These are phyloP conservation scores for Acomys russatus DNA, from an alignment of 2,797 vertebrate species.

Conservation along the genomic window DNA sequence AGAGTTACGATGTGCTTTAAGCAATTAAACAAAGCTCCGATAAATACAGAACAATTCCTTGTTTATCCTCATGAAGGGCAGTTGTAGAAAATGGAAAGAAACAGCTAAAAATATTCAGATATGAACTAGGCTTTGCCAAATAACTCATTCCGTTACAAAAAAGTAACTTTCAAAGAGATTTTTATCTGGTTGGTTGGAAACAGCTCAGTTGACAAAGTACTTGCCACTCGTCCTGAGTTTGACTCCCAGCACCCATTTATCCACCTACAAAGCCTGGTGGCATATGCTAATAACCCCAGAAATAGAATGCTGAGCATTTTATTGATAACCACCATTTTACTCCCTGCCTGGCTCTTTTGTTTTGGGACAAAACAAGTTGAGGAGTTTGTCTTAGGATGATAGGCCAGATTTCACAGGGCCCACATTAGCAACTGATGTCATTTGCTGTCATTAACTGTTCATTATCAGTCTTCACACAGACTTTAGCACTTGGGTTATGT, in stretches of 20 bases:
- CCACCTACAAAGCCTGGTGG: not conserved
- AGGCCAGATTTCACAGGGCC: slow-evolving; percentile 83
- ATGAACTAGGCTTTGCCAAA: not conserved
- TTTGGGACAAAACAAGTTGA: slow-evolving; percentile 81
- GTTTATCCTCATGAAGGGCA: not conserved
- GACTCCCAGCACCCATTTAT: not conserved
- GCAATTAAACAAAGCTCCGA: slow-evolving; percentile 12
- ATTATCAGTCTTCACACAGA: slow-evolving; percentile 81
- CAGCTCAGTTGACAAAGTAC: not conserved
- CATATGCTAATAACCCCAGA: slow-evolving; percentile 52
- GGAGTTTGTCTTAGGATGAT: slow-evolving; percentile 71
- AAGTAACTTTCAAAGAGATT: slow-evolving; percentile 22
- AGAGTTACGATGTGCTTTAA: not conserved
- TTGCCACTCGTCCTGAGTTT: not conserved
- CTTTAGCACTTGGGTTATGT: slow-evolving; percentile 70
- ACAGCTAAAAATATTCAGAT: not conserved
- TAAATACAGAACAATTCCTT: slow-evolving; percentile 9
- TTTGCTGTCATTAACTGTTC: slow-evolving; percentile 81
- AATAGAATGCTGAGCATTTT: slow-evolving; percentile 82
- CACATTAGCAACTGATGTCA: slow-evolving; percentile 85
- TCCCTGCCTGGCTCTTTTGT: slow-evolving; percentile 83
- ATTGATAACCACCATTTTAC: slow-evolving; percentile 75
- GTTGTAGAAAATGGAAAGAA: not conserved
- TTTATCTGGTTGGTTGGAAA: not conserved
- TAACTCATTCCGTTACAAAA: not conserved